phyloP scores from a whole-genome alignment of 2,797 vertebrate genomes.

The Enteromius trimaculatus region DNA sequence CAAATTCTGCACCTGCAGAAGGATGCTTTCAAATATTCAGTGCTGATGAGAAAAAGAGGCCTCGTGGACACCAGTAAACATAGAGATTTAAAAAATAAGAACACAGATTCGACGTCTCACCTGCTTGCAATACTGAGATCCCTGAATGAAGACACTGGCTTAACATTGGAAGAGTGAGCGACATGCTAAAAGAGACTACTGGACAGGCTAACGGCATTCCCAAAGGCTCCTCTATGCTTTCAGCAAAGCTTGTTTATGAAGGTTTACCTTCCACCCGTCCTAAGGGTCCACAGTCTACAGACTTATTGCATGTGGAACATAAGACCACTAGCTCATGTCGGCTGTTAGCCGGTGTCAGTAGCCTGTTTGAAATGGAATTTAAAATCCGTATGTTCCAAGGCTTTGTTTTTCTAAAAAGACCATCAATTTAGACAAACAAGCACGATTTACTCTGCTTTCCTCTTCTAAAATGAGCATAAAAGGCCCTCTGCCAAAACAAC shows the following conservation, averaged over 20 bases:
- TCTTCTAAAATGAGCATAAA: constrained; percentile 1
- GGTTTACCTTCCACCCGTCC: constrained; percentile 42
- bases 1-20: constrained; percentile 30
- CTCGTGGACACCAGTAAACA: constrained; percentile 24
- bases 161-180: constrained; percentile 48
- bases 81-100: constrained; percentile 9
- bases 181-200: constrained; percentile 39
- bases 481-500: constrained; percentile 11
- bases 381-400: constrained; percentile 26
- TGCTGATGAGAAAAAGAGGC: constrained; percentile 32
- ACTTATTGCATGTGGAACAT: constrained; percentile 40
- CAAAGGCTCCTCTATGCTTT: constrained; percentile 40
- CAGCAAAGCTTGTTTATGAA: constrained; percentile 38
- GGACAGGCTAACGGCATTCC: constrained; percentile 40
- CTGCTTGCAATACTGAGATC: constrained; percentile 51
- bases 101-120: constrained; percentile 61
- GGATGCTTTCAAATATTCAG: constrained; percentile 41
- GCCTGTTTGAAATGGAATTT: constrained; percentile 39
- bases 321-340: constrained; percentile 28
- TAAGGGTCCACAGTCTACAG: constrained; percentile 21
- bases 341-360: constrained; percentile 38
- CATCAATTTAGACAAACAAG: constrained; percentile 26
- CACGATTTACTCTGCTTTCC: constrained; percentile 8
- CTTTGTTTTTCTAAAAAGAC: constrained; percentile 33
- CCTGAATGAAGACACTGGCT: constrained; percentile 28